Conservation (phyloP, 2,797 vertebrate species). For the Gouania willdenowi region DNA sequence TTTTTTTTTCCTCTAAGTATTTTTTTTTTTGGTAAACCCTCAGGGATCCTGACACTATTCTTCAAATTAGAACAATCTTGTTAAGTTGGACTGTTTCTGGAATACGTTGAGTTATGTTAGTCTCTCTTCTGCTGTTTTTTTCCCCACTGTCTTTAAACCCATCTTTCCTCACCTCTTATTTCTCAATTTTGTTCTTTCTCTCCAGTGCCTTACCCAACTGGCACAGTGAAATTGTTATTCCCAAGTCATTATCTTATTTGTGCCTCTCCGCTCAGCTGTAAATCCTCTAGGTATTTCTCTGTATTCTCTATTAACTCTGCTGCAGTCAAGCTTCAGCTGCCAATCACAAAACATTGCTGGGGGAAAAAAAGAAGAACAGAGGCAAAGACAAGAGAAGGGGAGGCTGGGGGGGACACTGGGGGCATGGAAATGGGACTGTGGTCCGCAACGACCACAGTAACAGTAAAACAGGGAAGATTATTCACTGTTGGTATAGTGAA, state of each 20-base stretch:
- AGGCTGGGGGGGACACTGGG: slow-evolving; percentile 11
- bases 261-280: slow-evolving; percentile 72
- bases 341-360: slow-evolving; percentile 64
- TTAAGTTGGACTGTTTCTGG: slow-evolving; percentile 35
- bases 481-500: background rate
- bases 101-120: slow-evolving; percentile 44
- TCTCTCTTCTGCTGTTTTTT: slow-evolving; percentile 14
- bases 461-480: slow-evolving; percentile 8
- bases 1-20: no score
- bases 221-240: slow-evolving; percentile 66
- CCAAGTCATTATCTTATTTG: slow-evolving; percentile 76
- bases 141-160: slow-evolving; percentile 33
- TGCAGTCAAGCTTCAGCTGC: slow-evolving; percentile 63
- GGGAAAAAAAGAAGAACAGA: slow-evolving; percentile 38
- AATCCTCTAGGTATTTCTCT: slow-evolving; percentile 71
- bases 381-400: slow-evolving; percentile 36
- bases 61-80: slow-evolving; percentile 49
- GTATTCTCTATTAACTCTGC: slow-evolving; percentile 69
- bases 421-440: slow-evolving; percentile 13
- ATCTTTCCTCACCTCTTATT: slow-evolving; percentile 19
- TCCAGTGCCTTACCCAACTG: slow-evolving; percentile 39
- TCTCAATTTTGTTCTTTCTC: slow-evolving; percentile 18
- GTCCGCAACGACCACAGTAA: slow-evolving; percentile 16
- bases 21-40: slow-evolving; percentile 38
- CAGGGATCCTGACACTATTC: slow-evolving; percentile 41